Evolutionary conservation across 2,797 vertebrate genomes (phyloP), one percentile per base, ranked within the genome.

Genomic region (Pogoniulus pusillus): DNA sequence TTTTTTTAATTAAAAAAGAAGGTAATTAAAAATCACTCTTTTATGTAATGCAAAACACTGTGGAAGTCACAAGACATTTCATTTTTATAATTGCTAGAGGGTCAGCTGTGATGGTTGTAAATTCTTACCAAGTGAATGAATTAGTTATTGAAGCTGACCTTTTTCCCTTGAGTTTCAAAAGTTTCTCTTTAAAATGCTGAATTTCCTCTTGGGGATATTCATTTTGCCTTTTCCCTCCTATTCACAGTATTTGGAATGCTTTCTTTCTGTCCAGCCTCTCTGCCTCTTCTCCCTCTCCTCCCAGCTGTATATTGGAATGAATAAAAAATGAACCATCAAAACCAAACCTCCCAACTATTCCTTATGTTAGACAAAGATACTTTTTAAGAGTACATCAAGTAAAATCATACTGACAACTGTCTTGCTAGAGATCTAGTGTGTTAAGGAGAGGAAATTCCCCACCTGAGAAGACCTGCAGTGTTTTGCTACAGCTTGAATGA

Each of bases 61-160:
- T 64, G 4, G 1, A 83, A 91, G 23, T 89, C 66, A 59, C 34
- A 83, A 78, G 59, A 59, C 34, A 69, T 20, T 16, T n/a, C n/a
- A 41, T 55, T 85, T 85, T 85, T 87, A 20, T 85, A 82, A 62
- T 59, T 73, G 34, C 54, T 22, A 1, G 64, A 84, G 43, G n/a
- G 78, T 89, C 37, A 63, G 29, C 59, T 85, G 20, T 75, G 51
- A 24, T 69, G 41, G 34, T 35, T 87, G 37, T 78, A 58, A 83
- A 69, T 81, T 78, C 72, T 82, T 90, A 59, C 57, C 41, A 55
- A 88, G 45, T 86, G 41, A 90, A 93, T 76, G 66, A 86, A 93
- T 90, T 90, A 79, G 13, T 90, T 87, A 68, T 72, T 94, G 77
- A 82, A 73, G 69, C 39, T 80, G 68, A 87, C n/a, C 32, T 73